Base-by-base conservation (phyloP, 1,140 invertebrate genomes). In the Leucophenga varia region DNA sequence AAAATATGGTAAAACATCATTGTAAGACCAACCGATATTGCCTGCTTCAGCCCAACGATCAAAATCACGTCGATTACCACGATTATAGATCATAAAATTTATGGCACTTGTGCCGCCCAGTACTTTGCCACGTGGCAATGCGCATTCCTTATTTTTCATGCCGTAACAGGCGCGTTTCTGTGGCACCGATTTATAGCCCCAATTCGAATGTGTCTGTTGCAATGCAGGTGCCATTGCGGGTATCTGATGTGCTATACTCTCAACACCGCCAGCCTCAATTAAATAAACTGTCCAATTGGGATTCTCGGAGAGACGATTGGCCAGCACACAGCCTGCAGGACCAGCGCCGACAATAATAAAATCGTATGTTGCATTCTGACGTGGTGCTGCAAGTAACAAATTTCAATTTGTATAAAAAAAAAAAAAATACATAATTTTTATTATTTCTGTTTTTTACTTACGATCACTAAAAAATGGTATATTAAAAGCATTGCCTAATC, bases 261-360 rank as follows among this genome's bases (percentile, higher is more conserved):
- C 87, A 45, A 84, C 82, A 6, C 81, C 80, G 1, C 88, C 88
- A 3, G 85, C 82, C 69, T 86, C 85, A 3, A 86, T 69, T 7
- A 86, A 58, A 10, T 85, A 68, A 2, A 86, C 78, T 39, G 76
- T 76, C 74, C 77, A 78, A 3, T 76, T 56, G 9, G 61, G 61
- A 18, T 78, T 74, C 61, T 82, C 78, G 0, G 75, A 52, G 77
- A 91, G 70, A 5, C 87, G 78, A 59, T 87, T 92, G 0, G 94
- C 94, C 14, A 97, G 64, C 1, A 95, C 93, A 25, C 89, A 82
- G 30, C 87, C 87, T 74, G 75, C 75, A 0, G 92, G 93, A 3
- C 95, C 95, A 1, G 86, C 90, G 1, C 95, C 95, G 2, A 97
- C 83, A 30, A 92, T 81, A 25, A 94, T 86, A 57, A 92, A 93